phyloP scores from a whole-genome alignment of 2,797 vertebrate species.

The Trachops cirrhosus region DNA sequence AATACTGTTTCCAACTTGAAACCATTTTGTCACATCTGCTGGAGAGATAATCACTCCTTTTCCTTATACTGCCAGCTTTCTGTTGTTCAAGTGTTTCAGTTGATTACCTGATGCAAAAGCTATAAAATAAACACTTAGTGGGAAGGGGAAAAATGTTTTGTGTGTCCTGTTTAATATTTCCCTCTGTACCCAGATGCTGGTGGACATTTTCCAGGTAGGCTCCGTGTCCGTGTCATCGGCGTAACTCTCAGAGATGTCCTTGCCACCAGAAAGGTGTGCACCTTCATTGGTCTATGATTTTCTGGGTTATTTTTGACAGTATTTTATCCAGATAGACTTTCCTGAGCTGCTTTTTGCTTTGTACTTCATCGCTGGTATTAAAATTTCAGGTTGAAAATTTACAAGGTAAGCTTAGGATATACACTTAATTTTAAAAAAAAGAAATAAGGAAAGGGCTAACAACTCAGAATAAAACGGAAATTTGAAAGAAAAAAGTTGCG shows the following conservation, averaged over 20 bases:
- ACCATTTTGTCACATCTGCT: constrained; percentile 82
- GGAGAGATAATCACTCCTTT: constrained; percentile 78
- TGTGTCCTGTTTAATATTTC: constrained; percentile 80
- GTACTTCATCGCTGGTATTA: constrained; percentile 16
- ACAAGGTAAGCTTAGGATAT: neutral
- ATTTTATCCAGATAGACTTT: neutral
- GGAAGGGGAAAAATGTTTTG: constrained; percentile 77
- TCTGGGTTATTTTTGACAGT: neutral
- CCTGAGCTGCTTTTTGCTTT: constrained; percentile 42
- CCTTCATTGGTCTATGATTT: neutral
- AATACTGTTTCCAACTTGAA: constrained; percentile 80
- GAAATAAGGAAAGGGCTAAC: neutral
- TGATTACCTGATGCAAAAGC: constrained; percentile 84
- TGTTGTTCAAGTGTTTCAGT: constrained; percentile 83
- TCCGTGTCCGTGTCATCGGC: neutral
- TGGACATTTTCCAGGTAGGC: constrained; percentile 21
- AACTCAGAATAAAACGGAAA: neutral
- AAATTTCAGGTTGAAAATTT: constrained; percentile 42
- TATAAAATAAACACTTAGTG: constrained; percentile 82
- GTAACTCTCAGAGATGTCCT: neutral
- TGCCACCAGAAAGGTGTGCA: constrained; percentile 23
- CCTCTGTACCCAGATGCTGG: constrained; percentile 27
- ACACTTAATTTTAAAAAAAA: neutral
- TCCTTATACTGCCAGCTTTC: constrained; percentile 80
- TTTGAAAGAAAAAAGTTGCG: neutral